phyloP scores from a whole-genome alignment of 2,888 invertebrate species.

The Macropis europaea region DNA sequence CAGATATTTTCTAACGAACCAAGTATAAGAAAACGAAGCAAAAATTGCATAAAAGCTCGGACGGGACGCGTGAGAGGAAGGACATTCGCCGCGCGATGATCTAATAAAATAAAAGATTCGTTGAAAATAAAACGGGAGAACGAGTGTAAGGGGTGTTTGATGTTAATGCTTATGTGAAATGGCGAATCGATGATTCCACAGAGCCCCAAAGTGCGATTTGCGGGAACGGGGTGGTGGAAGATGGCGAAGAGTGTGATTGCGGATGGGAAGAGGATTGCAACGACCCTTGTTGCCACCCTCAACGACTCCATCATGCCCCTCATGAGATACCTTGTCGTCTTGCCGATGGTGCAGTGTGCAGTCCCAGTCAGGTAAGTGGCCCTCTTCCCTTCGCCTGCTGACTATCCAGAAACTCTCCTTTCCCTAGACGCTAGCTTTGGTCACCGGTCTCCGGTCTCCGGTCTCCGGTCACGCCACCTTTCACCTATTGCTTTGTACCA shows the following conservation, averaged over 20 bases:
- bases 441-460: too few species aligned
- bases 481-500: too few species aligned
- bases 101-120: not conserved
- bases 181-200: slow-evolving; percentile 77
- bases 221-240: slow-evolving; percentile 98
- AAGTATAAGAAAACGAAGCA: too few species aligned
- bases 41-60: too few species aligned
- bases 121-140: not conserved
- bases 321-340: slow-evolving; percentile 92
- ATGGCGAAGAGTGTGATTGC: slow-evolving; percentile 98
- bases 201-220: slow-evolving; percentile 96
- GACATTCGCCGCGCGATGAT: too few species aligned
- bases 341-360: slow-evolving; percentile 88
- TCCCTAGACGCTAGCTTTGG: too few species aligned
- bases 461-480: too few species aligned
- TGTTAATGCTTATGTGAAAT: slow-evolving; percentile 24
- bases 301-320: slow-evolving; percentile 88
- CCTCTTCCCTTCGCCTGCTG: slow-evolving; percentile 28
- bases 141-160: too few species aligned
- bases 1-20: too few species aligned
- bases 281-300: slow-evolving; percentile 95
- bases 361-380: slow-evolving; percentile 86
- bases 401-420: slow-evolving; percentile 22
- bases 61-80: too few species aligned
- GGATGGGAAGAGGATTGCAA: slow-evolving; percentile 98